A percentile compares a stretch with the other conserved stretches of the same genome.
phyloP scores from a whole-genome alignment of 2,888 invertebrate genomes.

The Torymus tubicola region DNA sequence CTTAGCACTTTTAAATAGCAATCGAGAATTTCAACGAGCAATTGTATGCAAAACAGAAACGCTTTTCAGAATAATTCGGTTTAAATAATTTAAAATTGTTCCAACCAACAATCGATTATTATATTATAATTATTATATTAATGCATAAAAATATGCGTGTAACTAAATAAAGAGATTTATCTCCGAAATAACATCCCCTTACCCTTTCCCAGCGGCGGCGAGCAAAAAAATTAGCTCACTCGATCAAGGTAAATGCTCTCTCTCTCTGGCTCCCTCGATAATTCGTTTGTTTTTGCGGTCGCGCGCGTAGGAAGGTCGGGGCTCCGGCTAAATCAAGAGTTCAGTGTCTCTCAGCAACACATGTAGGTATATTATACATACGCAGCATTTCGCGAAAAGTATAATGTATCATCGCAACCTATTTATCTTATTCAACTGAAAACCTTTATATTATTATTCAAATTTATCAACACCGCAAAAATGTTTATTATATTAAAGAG shows the following conservation, averaged over 20 bases:
- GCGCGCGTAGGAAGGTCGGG: not conserved
- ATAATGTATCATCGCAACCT: no score
- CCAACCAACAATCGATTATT: not conserved
- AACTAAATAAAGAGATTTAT: not conserved
- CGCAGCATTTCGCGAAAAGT: no score
- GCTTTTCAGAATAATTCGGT: not conserved
- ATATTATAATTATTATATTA: not conserved
- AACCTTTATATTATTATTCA: no score
- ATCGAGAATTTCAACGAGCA: conserved; percentile 28
- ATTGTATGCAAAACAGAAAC: no score
- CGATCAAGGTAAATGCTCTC: conserved; percentile 35
- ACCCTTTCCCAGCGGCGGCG: no score
- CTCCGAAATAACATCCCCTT: not conserved
- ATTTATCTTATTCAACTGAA: no score
- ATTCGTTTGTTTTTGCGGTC: conserved; percentile 31
- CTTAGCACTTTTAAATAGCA: conserved; percentile 22
- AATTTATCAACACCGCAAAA: no score
- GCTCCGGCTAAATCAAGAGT: not conserved
- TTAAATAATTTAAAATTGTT: not conserved
- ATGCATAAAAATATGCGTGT: not conserved
- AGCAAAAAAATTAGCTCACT: conserved; percentile 21
- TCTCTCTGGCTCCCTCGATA: conserved; percentile 21
- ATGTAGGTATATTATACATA: not conserved
- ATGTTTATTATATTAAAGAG: no score
- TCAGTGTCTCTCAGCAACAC: no score